Evolutionary conservation across 2,797 vertebrate species (phyloP).

Genomic region (Sebastolobus altivelis): DNA sequence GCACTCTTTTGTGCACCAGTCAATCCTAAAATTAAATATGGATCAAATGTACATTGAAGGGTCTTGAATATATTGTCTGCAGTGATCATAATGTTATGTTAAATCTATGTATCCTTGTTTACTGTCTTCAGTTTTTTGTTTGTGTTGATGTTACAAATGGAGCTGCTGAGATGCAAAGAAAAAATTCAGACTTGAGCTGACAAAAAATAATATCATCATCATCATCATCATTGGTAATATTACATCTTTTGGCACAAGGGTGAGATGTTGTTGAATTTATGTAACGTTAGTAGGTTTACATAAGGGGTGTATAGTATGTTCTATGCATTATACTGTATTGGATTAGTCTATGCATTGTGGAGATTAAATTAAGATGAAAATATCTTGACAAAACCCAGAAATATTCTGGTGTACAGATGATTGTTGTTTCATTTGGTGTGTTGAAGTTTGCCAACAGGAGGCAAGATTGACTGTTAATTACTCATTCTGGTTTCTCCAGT

Average conservation of each 20-base stretch:
- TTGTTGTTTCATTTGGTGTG: not conserved
- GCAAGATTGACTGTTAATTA: not conserved
- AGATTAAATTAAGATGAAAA: not conserved
- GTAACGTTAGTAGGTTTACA: not conserved
- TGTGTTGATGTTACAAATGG: no score
- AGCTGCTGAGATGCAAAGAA: no score
- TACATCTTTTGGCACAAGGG: not conserved
- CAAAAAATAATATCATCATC: no score
- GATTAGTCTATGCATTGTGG: not conserved
- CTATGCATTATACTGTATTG: not conserved
- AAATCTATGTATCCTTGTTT: no score
- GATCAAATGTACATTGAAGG: no score
- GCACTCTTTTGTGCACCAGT: no score
- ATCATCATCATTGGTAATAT: not conserved
- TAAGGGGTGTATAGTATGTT: not conserved
- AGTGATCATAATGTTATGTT: no score
- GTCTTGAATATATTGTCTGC: no score
- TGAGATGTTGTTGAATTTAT: not conserved
- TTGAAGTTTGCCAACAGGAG: not conserved
- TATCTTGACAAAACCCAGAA: not conserved
- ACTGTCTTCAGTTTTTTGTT: no score
- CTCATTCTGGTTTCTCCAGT: not conserved
- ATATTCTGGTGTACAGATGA: not conserved
- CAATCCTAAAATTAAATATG: no score
- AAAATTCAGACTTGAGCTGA: rapidly evolving